These are phyloP conservation scores for Eulithis prunata DNA, from an alignment of 2,888 invertebrate species.

Conservation along the genomic window DNA sequence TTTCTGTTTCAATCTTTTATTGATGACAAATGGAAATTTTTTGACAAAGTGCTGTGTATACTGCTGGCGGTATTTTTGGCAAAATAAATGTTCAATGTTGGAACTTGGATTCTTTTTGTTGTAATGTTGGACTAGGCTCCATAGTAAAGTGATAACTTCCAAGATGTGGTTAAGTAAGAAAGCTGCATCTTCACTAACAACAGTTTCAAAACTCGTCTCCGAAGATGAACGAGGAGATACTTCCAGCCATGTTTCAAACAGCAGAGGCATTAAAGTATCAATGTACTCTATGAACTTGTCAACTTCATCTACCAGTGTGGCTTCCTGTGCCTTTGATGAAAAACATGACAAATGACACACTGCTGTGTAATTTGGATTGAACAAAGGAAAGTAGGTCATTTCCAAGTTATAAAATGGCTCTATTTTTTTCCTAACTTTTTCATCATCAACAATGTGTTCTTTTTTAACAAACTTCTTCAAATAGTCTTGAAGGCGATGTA, in stretches of 20 bases:
- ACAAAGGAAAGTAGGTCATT: slow-evolving; percentile 63
- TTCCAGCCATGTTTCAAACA: slow-evolving; percentile 94
- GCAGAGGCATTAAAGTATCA: slow-evolving; percentile 88
- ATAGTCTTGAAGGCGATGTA: slow-evolving; percentile 87
- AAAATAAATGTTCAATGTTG: slow-evolving; percentile 78
- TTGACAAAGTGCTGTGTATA: slow-evolving; percentile 84
- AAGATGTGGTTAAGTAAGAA: slow-evolving; percentile 86
- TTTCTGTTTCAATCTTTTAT: slow-evolving; percentile 62
- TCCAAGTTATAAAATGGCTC: slow-evolving; percentile 58
- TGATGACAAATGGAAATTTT: slow-evolving; percentile 84
- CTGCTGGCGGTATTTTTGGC: slow-evolving; percentile 76
- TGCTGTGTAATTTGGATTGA: slow-evolving; percentile 60
- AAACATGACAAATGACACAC: slow-evolving; percentile 72
- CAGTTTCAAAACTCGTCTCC: slow-evolving; percentile 71
- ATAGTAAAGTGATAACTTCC: slow-evolving; percentile 86
- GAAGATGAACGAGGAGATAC: slow-evolving; percentile 83
- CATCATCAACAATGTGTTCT: slow-evolving; percentile 51
- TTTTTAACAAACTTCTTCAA: slow-evolving; percentile 64
- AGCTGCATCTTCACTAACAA: slow-evolving; percentile 86
- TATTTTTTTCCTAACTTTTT: slow-evolving; percentile 44
- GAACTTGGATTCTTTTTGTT: slow-evolving; percentile 63
- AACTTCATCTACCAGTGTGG: slow-evolving; percentile 66
- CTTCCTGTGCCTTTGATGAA: slow-evolving; percentile 66
- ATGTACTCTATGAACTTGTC: slow-evolving; percentile 86
- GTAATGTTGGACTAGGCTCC: slow-evolving; percentile 69